Evolutionary conservation across 2,113 vertebrate genomes (phyloP).

Genomic region (Equus quagga): DNA sequence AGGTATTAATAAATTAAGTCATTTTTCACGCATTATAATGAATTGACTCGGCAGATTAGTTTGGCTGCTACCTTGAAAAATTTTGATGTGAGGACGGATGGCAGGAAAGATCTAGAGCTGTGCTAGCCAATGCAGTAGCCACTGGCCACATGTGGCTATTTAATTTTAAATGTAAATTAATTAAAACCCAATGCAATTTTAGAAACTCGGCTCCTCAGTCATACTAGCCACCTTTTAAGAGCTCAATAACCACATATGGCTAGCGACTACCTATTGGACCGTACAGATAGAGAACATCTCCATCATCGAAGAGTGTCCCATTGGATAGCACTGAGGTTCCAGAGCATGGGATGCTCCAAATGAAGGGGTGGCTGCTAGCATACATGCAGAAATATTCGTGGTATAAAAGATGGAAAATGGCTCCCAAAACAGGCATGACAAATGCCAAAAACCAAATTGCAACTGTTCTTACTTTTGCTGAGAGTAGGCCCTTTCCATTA

Average conservation of each 20-base stretch:
- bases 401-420: not conserved
- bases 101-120: not conserved
- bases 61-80: not conserved
- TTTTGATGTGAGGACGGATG: not conserved
- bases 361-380: not conserved
- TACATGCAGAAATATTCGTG: not conserved
- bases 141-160: not conserved
- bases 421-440: not conserved
- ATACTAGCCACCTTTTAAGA: not conserved
- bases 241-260: accelerated
- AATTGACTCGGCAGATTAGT: conserved; percentile 26
- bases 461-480: not conserved
- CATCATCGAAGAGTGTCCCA: not conserved
- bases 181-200: not conserved
- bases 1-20: conserved; percentile 54
- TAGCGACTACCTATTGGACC: accelerated
- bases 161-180: not conserved
- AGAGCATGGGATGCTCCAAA: accelerated
- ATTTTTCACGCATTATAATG: conserved; percentile 5
- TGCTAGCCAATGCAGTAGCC: too few species aligned
- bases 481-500: not conserved
- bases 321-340: too few species aligned
- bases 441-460: not conserved
- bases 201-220: not conserved
- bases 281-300: not conserved